phyloP scores from a whole-genome alignment of 2,797 vertebrate species.

The Macroramphosus scolopax region DNA sequence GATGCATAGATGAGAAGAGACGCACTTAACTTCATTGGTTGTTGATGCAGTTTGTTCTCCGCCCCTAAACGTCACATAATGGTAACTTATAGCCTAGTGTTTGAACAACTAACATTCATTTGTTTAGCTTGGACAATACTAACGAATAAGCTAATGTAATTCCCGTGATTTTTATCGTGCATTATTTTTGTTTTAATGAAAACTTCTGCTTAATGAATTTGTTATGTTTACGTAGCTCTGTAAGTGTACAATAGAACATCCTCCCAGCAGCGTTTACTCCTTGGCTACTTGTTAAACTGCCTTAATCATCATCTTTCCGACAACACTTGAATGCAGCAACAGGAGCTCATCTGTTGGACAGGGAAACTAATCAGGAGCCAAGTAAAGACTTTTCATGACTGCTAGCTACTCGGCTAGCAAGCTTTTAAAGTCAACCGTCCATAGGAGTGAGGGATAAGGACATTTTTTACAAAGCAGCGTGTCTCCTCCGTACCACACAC shows the following conservation, averaged over 20 bases:
- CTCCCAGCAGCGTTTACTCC: neutral
- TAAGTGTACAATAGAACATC: too few species aligned
- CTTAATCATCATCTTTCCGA: slow-evolving; percentile 13
- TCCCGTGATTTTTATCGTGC: too few species aligned
- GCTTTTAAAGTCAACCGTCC: slow-evolving; percentile 41
- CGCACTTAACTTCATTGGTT: too few species aligned
- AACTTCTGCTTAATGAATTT: too few species aligned
- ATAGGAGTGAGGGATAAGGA: neutral
- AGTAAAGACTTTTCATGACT: slow-evolving; percentile 60
- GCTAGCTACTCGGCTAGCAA: slow-evolving; percentile 49
- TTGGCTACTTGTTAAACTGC: neutral
- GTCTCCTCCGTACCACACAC: neutral
- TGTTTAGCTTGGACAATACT: too few species aligned
- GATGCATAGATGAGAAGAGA: too few species aligned
- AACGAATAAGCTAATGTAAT: too few species aligned
- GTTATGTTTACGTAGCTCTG: too few species aligned
- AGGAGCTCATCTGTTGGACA: slow-evolving; percentile 74
- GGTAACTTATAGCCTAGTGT: too few species aligned
- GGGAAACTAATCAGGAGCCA: slow-evolving; percentile 73
- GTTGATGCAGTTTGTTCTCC: neutral
- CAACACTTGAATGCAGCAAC: slow-evolving; percentile 44
- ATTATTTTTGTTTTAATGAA: too few species aligned
- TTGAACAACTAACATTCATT: neutral
- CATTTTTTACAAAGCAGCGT: slow-evolving; percentile 1
- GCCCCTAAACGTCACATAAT: too few species aligned